A percentile compares a stretch with the other conserved stretches of the same genome.
phyloP scores from a whole-genome alignment of 1,140 invertebrate genomes.

The Cylas formicarius region DNA sequence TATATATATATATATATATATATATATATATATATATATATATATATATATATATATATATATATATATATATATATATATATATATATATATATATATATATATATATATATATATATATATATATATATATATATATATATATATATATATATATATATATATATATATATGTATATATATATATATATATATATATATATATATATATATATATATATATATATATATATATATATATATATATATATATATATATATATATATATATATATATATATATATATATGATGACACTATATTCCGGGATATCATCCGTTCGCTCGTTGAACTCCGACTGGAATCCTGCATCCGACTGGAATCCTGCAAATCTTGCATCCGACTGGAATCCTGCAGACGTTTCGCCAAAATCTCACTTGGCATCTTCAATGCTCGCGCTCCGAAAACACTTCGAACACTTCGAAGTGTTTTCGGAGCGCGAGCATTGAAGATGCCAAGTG shows the following conservation, averaged over 20 bases:
- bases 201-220: conserved; percentile 7
- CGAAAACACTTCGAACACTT: no score
- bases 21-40: conserved; percentile 7
- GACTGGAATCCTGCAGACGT: no score
- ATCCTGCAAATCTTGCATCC: no score
- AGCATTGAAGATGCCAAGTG: no score
- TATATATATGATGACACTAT: no score
- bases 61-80: conserved; percentile 7
- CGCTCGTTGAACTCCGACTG: no score
- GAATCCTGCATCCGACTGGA: no score
- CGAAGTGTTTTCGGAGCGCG: no score
- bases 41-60: conserved; percentile 6
- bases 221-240: conserved; percentile 6
- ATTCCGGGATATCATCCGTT: no score
- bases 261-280: conserved; percentile 3
- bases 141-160: conserved; percentile 7
- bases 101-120: conserved; percentile 7
- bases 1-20: conserved; percentile 7
- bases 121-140: conserved; percentile 7
- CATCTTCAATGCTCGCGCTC: no score
- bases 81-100: conserved; percentile 7
- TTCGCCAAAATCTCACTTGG: no score
- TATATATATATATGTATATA: conserved; percentile 6
- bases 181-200: conserved; percentile 7
- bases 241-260: conserved; percentile 2